phyloP scores from a whole-genome alignment of 2,888 invertebrate species.

The Hofmannophila pseudospretella region DNA sequence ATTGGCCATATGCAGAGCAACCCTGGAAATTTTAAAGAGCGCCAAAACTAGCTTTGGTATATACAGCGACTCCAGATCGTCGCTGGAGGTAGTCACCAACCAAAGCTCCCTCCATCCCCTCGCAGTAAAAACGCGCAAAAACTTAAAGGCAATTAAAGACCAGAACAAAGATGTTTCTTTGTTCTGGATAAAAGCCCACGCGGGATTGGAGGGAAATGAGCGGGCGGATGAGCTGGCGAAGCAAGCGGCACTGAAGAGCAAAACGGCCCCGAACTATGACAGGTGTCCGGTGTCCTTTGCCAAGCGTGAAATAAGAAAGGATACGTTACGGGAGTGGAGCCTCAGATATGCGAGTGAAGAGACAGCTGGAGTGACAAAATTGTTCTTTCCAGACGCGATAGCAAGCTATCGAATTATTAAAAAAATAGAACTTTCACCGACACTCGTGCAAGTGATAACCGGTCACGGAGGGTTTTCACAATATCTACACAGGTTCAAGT shows the following conservation, averaged over 20 bases:
- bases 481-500: not conserved
- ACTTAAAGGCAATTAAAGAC: not conserved
- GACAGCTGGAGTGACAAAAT: not conserved
- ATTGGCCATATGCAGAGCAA: not conserved
- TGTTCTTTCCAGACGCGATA: not conserved
- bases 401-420: not conserved
- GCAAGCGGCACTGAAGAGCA: not conserved
- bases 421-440: not conserved
- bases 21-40: not conserved
- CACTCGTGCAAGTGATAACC: not conserved
- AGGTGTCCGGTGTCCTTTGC: constrained; percentile 9
- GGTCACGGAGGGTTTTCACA: constrained; percentile 3
- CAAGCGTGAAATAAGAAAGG: not conserved
- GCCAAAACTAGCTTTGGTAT: not conserved
- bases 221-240: constrained; percentile 13
- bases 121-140: not conserved
- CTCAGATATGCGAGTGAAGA: constrained; percentile 3
- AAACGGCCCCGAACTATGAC: constrained; percentile 6
- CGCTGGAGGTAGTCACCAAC: not conserved
- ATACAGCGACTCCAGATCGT: not conserved
- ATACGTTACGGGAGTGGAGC: not conserved
- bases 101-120: not conserved
- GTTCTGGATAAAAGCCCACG: constrained; percentile 16
- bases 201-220: constrained; percentile 12
- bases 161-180: not conserved